Evolutionary conservation across 2,888 invertebrate species (phyloP), one percentile per base, ranked within the genome.

Genomic region (Lasius fuliginosus): DNA sequence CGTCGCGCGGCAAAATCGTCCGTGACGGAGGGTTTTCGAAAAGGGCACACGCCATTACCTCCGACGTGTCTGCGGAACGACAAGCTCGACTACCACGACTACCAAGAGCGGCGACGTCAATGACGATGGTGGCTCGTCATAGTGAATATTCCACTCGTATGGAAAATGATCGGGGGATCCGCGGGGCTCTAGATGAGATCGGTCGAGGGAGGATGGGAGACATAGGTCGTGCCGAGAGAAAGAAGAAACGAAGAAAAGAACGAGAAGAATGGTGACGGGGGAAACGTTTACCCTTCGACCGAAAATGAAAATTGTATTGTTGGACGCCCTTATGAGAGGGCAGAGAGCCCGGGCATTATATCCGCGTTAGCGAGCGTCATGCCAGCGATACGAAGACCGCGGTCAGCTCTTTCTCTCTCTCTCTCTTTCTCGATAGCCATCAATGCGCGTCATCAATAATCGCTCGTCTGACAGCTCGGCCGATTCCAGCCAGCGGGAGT

Each of bases 21-120:
- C 92, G 91, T 92, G 92, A 94, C 93, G 92, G 92, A 92, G 92
- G 93, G 92, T 87, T 86, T 87, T 88, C 86, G 86, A 88, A 89
- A 83, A 90, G 89, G 88, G 91, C 90, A 93, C 94, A 92, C 92
- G 92, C 93, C 94, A 94, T 94, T 94, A 94, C 93, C 93, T 92
- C 92, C 91, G 93, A 91, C 88, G 89, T 89, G 91, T 87, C 86
- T 81, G 76, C 84, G 73, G 49, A 84, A 83, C 85, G 86, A 88
- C 85, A 88, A 85, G 75, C 71, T 74, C 82, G 85, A 83, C 85
- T 79, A 79, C 69, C 18, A 56, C 67, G 69, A n/a, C 73, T 82
- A 69, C 76, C 79, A 67, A 58, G 58, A 68, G 12, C 76, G 65
- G 46, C 77, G 77, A 49, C 62, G 64, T 40, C 64, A 77, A 60